Evolutionary conservation across 2,888 invertebrate genomes (phyloP), one percentile per base, ranked within the genome.

Genomic region (Gymnoscelis rufifasciata): DNA sequence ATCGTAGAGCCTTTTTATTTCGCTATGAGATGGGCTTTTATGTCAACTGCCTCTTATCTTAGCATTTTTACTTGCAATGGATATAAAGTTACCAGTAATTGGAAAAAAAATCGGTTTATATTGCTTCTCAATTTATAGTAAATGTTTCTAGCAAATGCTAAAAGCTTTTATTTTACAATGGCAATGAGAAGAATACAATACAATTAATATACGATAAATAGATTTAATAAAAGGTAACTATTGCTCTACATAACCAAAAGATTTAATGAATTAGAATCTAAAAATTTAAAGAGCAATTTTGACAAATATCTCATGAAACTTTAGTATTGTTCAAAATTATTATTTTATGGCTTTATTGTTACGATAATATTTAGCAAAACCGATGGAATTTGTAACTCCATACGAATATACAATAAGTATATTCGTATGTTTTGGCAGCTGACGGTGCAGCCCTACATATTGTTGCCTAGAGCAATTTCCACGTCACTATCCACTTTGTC

Each of bases 401-500:
- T n/a, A n/a, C n/a, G n/a, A 13, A 12, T 48, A 23, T 48, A 3
- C 10, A n/a, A 11, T 31, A 5, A 14, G 27, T 13, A n/a, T n/a
- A n/a, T n/a, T n/a, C n/a, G n/a, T n/a, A n/a, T n/a, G 15, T 41
- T 38, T 33, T 7, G 33, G 13, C 33, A 45, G 35, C 38, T 38
- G 35, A 33, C 27, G 11, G 26, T 43, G 11, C 35, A 35, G 10
- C 19, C 15, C 19, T 35, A 43, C 31, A 43, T 50, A 50, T 50
- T 38, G 45, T 45, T 75, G 70, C 72, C 76, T 74, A 74, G 71
- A 76, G 79, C 77, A 88, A 88, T 88, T 88, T 88, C 78, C 84
- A 83, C 86, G 83, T 88, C 88, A 87, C 78, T 76, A 74, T 72
- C 75, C 78, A 86, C 82, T 87, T 87, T 88, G 88, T 86, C 87